A percentile compares a stretch with the other conserved stretches of the same genome.
Evolutionary conservation across 37 sponge, comb jelly and placozoan genomes (phyloP).

Genomic region (Beroe forskalii): DNA sequence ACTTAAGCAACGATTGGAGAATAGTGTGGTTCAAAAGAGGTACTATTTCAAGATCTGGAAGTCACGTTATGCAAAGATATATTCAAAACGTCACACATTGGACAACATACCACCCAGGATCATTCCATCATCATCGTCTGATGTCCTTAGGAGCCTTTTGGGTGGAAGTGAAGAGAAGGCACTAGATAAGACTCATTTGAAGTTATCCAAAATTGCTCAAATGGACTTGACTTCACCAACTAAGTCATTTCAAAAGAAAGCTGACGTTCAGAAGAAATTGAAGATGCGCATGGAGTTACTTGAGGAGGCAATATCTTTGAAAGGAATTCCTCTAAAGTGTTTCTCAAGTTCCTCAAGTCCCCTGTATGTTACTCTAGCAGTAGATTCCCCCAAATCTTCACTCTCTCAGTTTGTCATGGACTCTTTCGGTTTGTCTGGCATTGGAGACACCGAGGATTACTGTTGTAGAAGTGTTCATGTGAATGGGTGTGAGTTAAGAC

Average conservation of each 20-base stretch:
- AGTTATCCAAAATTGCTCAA: not conserved
- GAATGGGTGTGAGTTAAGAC: not conserved
- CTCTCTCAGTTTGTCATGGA: not conserved
- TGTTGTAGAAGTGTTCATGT: not conserved
- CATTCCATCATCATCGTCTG: not conserved
- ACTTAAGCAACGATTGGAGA: not conserved
- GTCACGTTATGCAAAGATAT: constrained; percentile 1
- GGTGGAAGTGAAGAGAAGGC: not conserved
- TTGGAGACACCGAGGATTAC: not conserved
- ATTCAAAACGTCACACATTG: constrained; percentile 10
- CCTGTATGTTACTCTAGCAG: not conserved
- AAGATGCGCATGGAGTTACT: constrained; percentile 57
- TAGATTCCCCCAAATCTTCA: not conserved
- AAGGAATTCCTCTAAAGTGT: constrained; percentile 12
- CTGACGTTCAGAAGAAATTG: not conserved
- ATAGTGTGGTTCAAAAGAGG: not conserved
- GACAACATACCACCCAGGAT: constrained; percentile 41
- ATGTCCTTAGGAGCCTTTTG: not conserved
- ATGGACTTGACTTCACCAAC: constrained; percentile 39
- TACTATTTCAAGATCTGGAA: constrained; percentile 21
- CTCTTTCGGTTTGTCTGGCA: not conserved
- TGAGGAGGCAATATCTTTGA: not conserved
- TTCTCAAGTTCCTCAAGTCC: not conserved
- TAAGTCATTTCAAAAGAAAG: constrained; percentile 37
- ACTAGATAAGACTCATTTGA: not conserved